Base-by-base conservation (phyloP, 2,888 invertebrate species). In the Argyra leucocephala region DNA sequence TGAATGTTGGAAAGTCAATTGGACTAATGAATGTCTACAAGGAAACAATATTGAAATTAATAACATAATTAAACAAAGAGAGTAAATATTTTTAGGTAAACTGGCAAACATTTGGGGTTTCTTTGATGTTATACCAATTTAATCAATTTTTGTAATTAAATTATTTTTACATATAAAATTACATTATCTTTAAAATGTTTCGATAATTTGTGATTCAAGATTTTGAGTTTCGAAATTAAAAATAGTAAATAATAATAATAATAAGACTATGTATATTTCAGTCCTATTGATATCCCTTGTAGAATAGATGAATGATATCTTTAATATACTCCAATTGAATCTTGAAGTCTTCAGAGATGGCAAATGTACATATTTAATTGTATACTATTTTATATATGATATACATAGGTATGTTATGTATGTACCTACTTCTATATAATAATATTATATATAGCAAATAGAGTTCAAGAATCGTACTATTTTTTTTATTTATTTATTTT, bases 321-420 rank as follows among this genome's bases (percentile, higher is more conserved):
- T 48, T 48, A 48, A 48, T 48, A 48, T 48, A 48, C 48, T 48
- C 48, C 48, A 48, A 48, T 48, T 48, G 48, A 6, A 48, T 48
- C 48, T 48, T 48, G 18, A n/a, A 48, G 18, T 12, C 48, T 48
- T 48, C 31, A 31, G 31, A 10, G 31, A 31, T 10, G 31, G 12
- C n/a, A 48, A 18, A 12, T 15, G n/a, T 48, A 48, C n/a, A 48
- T 48, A 48, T 12, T 18, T 10, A 37, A 15, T 15, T 12, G 18
- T 48, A 48, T 48, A 48, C 12, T 48, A 48, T 48, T 48, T 18
- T 18, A 48, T 48, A 48, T 48, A 12, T 48, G 12, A 18, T 48
- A 5, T 48, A 9, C 18, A 48, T 18, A 48, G 12, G 48, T 48
- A n/a, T 48, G n/a, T n/a, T n/a, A n/a, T n/a, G 18, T 37, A 48